Conservation (phyloP, 2,797 vertebrate species). For the Leuciscus waleckii region DNA sequence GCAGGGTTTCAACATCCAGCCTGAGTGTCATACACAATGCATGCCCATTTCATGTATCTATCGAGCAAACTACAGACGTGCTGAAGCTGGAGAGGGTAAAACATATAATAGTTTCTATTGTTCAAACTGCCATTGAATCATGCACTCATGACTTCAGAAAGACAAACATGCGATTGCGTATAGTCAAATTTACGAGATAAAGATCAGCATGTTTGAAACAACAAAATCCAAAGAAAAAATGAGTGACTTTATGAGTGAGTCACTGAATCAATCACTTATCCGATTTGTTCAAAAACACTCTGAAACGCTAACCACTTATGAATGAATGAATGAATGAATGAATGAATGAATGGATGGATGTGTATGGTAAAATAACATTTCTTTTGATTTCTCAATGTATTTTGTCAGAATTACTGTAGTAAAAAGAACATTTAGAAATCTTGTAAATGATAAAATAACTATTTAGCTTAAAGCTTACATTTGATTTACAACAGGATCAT, state of each 20-base stretch:
- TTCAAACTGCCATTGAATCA: slow-evolving; percentile 5
- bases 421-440: too few relatives aligned
- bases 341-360: too few relatives aligned
- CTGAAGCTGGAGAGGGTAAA: slow-evolving; percentile 22
- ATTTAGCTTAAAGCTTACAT: not conserved
- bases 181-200: not conserved
- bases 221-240: not conserved
- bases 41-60: slow-evolving; percentile 52
- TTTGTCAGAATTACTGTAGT: not conserved
- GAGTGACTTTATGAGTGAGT: too few relatives aligned
- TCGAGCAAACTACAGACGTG: slow-evolving; percentile 35
- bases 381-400: not conserved
- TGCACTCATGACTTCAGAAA: not conserved
- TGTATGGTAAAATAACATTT: not conserved
- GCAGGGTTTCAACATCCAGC: slow-evolving; percentile 54
- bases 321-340: too few relatives aligned
- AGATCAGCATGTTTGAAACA: not conserved
- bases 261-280: not conserved
- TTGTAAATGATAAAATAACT: not conserved
- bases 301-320: not conserved
- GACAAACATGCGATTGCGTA: not conserved
- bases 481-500: not conserved
- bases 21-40: slow-evolving; percentile 64
- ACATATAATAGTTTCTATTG: not conserved
- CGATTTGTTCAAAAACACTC: not conserved